Evolutionary conservation across 2,888 invertebrate species (phyloP), one percentile per base, ranked within the genome.

Genomic region (Dynastes tityus): DNA sequence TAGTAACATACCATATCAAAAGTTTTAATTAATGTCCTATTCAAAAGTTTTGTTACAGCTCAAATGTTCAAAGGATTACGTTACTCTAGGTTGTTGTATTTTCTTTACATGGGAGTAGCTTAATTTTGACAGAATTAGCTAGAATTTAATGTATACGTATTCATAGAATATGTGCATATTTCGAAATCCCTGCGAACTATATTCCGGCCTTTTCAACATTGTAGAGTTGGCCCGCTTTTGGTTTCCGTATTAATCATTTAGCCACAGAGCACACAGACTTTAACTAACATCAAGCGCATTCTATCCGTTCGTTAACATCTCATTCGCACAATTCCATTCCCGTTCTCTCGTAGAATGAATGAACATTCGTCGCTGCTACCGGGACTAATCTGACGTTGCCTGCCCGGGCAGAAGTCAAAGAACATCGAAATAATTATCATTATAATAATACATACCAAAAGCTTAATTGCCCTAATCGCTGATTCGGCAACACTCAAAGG

Each of bases 401-500:
- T 9, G 13, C 27, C 27, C 63, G 13, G 63, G 2, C 29, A 32
- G 63, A 32, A 63, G 63, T 63, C 63, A 63, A 32, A 63, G 63
- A 63, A 63, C 63, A 11, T 27, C 63, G 63, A 63, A 63, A 63
- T 63, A 63, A 51, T 51, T 29, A 40, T 53, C 29, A 29, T 53
- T 68, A 68, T 49, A 53, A 49, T 68, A 68, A 68, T 51, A 68
- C 51, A 68, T 68, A 16, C 22, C 68, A 11, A 74, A 27, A 74
- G 61, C 61, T 27, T 74, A 61, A 74, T 74, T 61, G 45, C 49
- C 16, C 45, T 74, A 74, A 74, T 45, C 40, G 61, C 29, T 45
- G 45, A 45, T 74, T 74, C 61, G 45, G 58, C 61, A 74, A 74
- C 61, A 74, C 45, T 74, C 40, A 74, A 74, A 74, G 45, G 73